phyloP scores from a whole-genome alignment of 1,140 invertebrate genomes.

The Micrasema longulum region DNA sequence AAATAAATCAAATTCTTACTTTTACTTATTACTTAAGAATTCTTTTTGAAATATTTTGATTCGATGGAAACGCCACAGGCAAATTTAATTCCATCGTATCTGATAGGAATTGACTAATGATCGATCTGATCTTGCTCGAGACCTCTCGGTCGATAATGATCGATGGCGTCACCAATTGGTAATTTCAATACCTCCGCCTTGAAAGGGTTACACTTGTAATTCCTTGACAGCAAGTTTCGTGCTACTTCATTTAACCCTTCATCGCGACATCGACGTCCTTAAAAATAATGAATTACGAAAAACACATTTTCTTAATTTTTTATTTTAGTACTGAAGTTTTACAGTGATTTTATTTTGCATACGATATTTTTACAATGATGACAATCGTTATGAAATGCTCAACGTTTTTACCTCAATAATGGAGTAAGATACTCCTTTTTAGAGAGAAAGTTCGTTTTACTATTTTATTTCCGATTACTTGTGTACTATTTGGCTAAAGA shows the following conservation, averaged over 20 bases:
- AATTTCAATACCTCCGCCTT: constrained; percentile 39
- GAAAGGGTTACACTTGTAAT: constrained; percentile 17
- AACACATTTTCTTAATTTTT: not conserved
- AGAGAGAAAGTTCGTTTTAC: too few species aligned
- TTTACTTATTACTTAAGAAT: too few species aligned
- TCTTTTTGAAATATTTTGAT: not conserved
- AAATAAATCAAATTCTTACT: not conserved
- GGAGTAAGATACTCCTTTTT: too few species aligned
- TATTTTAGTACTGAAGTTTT: not conserved
- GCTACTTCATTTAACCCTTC: not conserved
- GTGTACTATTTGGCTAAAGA: too few species aligned
- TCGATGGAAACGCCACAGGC: constrained; percentile 6
- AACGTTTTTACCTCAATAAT: not conserved
- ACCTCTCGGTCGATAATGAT: constrained; percentile 41
- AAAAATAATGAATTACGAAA: not conserved
- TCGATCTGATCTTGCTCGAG: constrained; percentile 43
- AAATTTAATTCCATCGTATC: constrained; percentile 37
- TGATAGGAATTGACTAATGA: constrained; percentile 54
- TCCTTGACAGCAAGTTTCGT: not conserved
- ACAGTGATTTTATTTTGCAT: not conserved
- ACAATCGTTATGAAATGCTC: not conserved
- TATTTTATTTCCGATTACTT: too few species aligned
- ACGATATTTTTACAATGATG: not conserved
- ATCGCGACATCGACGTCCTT: too few species aligned
- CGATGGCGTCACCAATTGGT: constrained; percentile 50